Evolutionary conservation across 2,113 vertebrate species (phyloP).

Genomic region (Albula goreensis): DNA sequence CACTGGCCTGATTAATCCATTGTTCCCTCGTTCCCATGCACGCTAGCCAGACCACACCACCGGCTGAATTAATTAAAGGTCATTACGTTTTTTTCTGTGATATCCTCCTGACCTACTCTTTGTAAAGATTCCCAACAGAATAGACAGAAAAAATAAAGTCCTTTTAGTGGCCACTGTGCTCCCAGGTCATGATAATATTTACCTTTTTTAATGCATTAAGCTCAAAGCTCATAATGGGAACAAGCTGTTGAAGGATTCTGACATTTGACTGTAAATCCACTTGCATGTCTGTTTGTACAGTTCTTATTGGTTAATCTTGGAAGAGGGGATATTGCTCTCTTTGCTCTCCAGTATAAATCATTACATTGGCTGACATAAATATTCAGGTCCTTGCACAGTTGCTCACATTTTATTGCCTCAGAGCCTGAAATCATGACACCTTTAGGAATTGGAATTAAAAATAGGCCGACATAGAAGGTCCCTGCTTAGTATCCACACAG

Average conservation of each 20-base stretch:
- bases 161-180: neutral
- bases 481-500: no score
- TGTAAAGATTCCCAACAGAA: neutral
- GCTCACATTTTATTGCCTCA: no score
- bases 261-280: neutral
- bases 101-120: neutral
- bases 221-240: neutral
- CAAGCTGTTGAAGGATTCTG: neutral
- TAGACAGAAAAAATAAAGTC: neutral
- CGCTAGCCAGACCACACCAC: neutral
- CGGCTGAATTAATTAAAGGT: constrained; percentile 3
- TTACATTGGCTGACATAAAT: no score
- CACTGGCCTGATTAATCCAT: constrained; percentile 38
- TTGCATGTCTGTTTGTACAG: neutral
- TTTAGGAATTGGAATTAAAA: no score
- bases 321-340: no score
- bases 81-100: neutral
- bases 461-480: no score
- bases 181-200: neutral
- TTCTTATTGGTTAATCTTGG: no score
- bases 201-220: neutral
- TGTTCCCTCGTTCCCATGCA: constrained; percentile 36
- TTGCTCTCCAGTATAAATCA: no score
- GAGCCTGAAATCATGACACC: no score
- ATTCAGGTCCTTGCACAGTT: no score